A percentile compares a stretch with the other conserved stretches of the same genome.
These are phyloP conservation scores for Colistium nudipinnis DNA, from an alignment of 2,113 vertebrate species.

Conservation along the genomic window DNA sequence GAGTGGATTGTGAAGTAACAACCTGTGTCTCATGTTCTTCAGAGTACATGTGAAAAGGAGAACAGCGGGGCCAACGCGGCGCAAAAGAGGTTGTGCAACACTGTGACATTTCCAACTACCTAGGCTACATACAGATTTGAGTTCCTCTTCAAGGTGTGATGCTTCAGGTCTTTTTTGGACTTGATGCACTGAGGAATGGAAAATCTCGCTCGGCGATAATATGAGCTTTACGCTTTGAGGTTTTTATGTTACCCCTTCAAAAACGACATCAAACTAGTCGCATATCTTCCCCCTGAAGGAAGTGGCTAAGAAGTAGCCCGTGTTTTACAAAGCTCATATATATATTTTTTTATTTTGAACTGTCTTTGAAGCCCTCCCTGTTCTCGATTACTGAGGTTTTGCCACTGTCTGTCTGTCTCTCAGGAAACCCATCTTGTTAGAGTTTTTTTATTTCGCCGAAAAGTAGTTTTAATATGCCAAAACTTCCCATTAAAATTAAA, in stretches of 20 bases:
- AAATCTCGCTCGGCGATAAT: slow-evolving; percentile 9
- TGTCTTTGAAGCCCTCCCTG: not conserved
- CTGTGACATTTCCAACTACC: slow-evolving; percentile 52
- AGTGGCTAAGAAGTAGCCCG: not conserved
- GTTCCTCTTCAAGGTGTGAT: slow-evolving; percentile 13
- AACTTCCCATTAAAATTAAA: too few relatives aligned
- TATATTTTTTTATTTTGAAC: not conserved
- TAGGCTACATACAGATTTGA: not conserved
- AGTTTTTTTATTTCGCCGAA: too few relatives aligned
- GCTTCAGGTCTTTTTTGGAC: slow-evolving; percentile 11
- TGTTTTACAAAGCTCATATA: not conserved
- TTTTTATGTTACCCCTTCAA: not conserved
- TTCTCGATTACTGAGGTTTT: not conserved
- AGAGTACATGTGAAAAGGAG: not conserved
- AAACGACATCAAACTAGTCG: slow-evolving; percentile 2
- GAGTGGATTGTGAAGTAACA: not conserved
- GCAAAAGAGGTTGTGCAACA: slow-evolving; percentile 46
- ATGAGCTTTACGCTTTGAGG: slow-evolving; percentile 3
- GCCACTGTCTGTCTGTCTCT: not conserved
- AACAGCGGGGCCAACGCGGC: not conserved
- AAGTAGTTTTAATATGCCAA: too few relatives aligned
- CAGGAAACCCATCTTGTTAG: too few relatives aligned
- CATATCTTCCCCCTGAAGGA: slow-evolving; percentile 3
- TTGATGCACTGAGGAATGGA: slow-evolving; percentile 23
- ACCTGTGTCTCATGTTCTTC: not conserved